Evolutionary conservation across 2,113 vertebrate genomes (phyloP).

Genomic region (Mus pahari): DNA sequence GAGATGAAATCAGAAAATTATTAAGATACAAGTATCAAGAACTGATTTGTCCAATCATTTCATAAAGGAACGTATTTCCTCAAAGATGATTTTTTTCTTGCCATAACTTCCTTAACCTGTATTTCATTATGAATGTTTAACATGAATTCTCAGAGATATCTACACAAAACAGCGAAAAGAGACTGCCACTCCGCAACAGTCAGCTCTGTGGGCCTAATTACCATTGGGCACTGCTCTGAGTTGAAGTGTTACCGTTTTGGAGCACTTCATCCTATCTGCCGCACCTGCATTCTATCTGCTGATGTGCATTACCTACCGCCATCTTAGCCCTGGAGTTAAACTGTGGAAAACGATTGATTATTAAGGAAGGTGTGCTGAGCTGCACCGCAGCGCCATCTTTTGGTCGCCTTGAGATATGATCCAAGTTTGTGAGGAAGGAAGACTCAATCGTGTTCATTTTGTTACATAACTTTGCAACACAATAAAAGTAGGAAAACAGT

Average conservation of each 20-base stretch:
- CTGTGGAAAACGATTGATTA: slow-evolving; percentile 28
- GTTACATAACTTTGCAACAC: background rate
- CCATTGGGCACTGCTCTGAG: background rate
- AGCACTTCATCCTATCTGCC: background rate
- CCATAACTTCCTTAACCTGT: background rate
- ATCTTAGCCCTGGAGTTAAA: slow-evolving; percentile 65
- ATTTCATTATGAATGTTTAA: slow-evolving; percentile 3
- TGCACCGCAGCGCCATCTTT: slow-evolving; percentile 80
- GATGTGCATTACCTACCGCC: slow-evolving; percentile 64
- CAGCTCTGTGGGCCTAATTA: slow-evolving; percentile 14
- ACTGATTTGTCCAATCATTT: background rate
- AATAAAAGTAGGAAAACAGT: background rate
- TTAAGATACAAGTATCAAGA: background rate
- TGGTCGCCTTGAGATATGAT: slow-evolving; percentile 66
- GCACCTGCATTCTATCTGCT: slow-evolving; percentile 45
- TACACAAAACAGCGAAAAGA: background rate
- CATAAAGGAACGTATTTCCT: background rate
- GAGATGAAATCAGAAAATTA: background rate
- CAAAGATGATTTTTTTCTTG: background rate
- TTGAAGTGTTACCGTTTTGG: slow-evolving; percentile 50
- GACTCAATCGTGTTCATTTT: background rate
- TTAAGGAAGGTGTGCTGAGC: slow-evolving; percentile 38
- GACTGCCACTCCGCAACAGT: background rate
- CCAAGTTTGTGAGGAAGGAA: slow-evolving; percentile 12
- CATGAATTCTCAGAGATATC: slow-evolving; percentile 32